A percentile compares a stretch with the other conserved stretches of the same genome.
Conservation (phyloP, 2,797 vertebrate genomes). For the Urophycis tenuis region DNA sequence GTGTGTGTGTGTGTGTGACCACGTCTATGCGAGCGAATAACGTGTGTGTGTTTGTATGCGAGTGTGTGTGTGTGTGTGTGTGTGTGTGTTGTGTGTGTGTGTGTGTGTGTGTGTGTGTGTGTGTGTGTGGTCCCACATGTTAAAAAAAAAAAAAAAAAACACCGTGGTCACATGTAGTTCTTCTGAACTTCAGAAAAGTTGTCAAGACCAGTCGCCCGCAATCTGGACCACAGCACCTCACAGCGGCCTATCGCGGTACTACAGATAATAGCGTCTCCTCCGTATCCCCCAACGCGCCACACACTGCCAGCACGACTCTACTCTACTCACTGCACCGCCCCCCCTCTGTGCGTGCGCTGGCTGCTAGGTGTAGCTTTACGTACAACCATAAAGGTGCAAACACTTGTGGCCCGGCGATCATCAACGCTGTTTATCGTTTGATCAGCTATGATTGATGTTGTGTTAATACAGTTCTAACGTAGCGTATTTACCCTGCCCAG, state of each 20-base stretch:
- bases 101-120: neutral
- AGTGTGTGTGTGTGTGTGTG: constrained; percentile 12
- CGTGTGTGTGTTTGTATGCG: constrained; percentile 8
- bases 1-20: neutral
- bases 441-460: constrained; percentile 92
- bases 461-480: constrained; percentile 88
- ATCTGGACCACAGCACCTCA: constrained; percentile 84
- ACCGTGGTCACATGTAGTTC: constrained; percentile 23
- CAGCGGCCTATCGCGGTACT: constrained; percentile 65
- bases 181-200: constrained; percentile 4
- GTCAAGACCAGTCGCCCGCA: constrained; percentile 40
- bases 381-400: constrained; percentile 73
- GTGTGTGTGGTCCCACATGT: constrained; percentile 10
- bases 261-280: constrained; percentile 11
- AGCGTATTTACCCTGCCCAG: constrained; percentile 90
- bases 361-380: constrained; percentile 41
- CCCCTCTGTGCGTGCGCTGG: constrained; percentile 23
- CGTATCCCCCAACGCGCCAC: neutral
- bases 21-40: neutral
- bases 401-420: constrained; percentile 56
- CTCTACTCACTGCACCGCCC: neutral
- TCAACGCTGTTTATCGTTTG: constrained; percentile 84
- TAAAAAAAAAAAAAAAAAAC: neutral
- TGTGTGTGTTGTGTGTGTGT: constrained; percentile 14
- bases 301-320: neutral